These are phyloP conservation scores for Gobius niger DNA, from an alignment of 2,113 vertebrate genomes.

Conservation along the genomic window DNA sequence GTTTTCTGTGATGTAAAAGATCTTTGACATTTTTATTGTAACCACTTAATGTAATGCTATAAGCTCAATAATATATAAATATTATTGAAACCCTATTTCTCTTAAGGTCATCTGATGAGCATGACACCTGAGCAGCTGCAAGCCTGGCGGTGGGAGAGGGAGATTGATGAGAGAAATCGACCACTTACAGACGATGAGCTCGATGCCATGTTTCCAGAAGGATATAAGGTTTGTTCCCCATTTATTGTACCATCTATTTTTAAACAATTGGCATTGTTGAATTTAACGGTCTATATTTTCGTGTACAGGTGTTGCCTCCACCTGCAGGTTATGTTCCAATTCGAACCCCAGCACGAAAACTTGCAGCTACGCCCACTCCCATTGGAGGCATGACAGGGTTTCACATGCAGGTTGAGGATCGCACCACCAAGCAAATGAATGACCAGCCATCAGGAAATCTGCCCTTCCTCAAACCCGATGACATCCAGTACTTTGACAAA, in stretches of 20 bases:
- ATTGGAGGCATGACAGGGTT: constrained; percentile 97
- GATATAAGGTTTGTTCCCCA: constrained; percentile 85
- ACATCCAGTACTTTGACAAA: constrained; percentile 99
- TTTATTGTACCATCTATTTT: neutral
- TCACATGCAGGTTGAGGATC: constrained; percentile 96
- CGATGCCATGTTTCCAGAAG: constrained; percentile 98
- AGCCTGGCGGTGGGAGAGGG: constrained; percentile 97
- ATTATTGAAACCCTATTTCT: no score
- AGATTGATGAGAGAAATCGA: constrained; percentile 96
- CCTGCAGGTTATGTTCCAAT: constrained; percentile 98
- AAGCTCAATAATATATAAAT: no score
- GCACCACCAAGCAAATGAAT: constrained; percentile 94
- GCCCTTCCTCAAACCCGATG: constrained; percentile 97
- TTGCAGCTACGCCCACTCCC: constrained; percentile 95
- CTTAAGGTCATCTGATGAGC: constrained; percentile 95
- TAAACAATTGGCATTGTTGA: neutral
- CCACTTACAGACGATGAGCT: constrained; percentile 97
- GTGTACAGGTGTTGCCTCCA: constrained; percentile 88
- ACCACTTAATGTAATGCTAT: no score
- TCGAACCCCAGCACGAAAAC: constrained; percentile 94
- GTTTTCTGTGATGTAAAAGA: neutral
- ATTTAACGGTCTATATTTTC: neutral
- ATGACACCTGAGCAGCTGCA: constrained; percentile 99
- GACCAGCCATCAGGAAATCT: constrained; percentile 98
- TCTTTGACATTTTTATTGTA: neutral